Conservation (phyloP, 2,888 invertebrate species). For the Apotomis turbidana region DNA sequence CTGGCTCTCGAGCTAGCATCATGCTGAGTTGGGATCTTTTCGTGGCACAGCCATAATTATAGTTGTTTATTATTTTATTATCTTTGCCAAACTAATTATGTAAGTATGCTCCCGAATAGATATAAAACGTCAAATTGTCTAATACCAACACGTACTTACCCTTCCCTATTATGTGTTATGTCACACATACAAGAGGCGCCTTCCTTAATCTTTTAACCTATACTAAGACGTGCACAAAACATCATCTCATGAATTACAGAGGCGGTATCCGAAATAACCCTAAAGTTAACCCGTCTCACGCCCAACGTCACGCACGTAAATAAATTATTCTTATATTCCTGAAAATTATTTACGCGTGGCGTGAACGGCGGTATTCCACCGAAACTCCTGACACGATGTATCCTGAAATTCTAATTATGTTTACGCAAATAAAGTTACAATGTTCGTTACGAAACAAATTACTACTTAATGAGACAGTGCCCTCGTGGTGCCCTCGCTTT, state of each 20-base stretch:
- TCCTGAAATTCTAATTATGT: conserved; percentile 28
- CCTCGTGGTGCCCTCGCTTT: background rate
- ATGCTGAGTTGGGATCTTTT: no score
- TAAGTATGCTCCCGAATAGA: no score
- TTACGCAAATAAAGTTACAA: conserved; percentile 24
- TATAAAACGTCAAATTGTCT: no score
- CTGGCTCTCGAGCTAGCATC: no score
- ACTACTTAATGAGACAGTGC: conserved; percentile 15
- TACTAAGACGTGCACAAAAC: background rate
- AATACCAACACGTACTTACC: no score
- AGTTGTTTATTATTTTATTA: no score
- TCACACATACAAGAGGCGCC: no score
- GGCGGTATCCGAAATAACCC: conserved; percentile 9
- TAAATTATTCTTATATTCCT: conserved; percentile 25
- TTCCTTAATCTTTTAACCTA: no score
- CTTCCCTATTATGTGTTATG: no score
- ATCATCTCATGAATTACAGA: background rate
- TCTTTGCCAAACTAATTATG: no score
- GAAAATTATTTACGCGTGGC: conserved; percentile 14
- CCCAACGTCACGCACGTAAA: background rate
- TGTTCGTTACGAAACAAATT: conserved; percentile 21
- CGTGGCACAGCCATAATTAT: no score
- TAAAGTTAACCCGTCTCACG: conserved; percentile 6
- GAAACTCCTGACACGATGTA: conserved; percentile 21
- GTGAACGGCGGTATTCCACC: conserved; percentile 9